Evolutionary conservation across 2,888 invertebrate genomes (phyloP), one percentile per base, ranked within the genome.

Genomic region (Ochlodes sylvanus): DNA sequence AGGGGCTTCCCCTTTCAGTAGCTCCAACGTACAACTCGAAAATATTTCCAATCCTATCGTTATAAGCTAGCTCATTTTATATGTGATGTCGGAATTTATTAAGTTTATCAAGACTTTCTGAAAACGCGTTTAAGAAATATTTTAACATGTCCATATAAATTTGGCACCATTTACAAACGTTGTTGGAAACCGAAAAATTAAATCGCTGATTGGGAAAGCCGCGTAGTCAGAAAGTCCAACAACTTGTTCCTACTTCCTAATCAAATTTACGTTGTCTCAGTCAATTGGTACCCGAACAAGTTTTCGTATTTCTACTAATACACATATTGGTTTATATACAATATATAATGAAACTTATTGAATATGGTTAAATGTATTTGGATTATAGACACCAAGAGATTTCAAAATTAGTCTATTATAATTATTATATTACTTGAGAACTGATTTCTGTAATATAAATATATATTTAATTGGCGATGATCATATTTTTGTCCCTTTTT

Each of bases 331-430:
- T 65, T 65, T 41, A 32, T 19, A 17, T 66, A 42, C 42, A 5
- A 52, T 58, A 58, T 60, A 52, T 27, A 42, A 50, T 60, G 52
- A 66, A 27, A 58, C 58, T 54, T 60, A 60, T 21, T 27, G 17
- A 7, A 42, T 54, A 60, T 27, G 52, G 66, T 42, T 60, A 66
- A 41, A 66, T 66, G 54, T 64, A 41, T 56, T 60, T 54, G 41
- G 58, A 60, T 60, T 66, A 66, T 7, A 66, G 66, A 66, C 66
- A 66, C 52, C 60, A 60, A 66, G 57, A 58, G 10, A 56, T 10
- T 21, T n/a, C 21, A 42, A 50, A 57, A 57, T 7, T 44, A 55
- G n/a, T 41, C 21, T 32, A 38, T 21, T 47, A 17, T 12, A 5
- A 34, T 34, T 34, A 34, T 34, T 9, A n/a, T n/a, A 65, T 58